A percentile compares a stretch with the other conserved stretches of the same genome.
Conservation (phyloP, 2,888 invertebrate species). For the Caenorhabditis imperialis region DNA sequence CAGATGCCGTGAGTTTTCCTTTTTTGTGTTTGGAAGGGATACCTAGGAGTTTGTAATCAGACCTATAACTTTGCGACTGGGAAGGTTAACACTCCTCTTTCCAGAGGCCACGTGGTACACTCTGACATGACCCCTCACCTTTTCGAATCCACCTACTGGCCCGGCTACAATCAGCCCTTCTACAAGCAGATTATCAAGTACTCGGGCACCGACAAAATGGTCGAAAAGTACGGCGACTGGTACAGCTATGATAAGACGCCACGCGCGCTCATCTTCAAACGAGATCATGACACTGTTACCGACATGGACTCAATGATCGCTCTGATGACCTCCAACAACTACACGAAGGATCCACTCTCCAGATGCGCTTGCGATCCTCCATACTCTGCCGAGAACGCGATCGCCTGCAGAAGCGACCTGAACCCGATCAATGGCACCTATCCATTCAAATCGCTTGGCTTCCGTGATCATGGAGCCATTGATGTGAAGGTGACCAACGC, state of each 20-base stretch:
- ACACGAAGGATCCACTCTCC: slow-evolving; percentile 83
- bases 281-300: slow-evolving; percentile 82
- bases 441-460: slow-evolving; percentile 83
- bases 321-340: slow-evolving; percentile 84
- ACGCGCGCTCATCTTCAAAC: slow-evolving; percentile 72
- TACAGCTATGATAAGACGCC: slow-evolving; percentile 80
- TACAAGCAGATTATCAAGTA: slow-evolving; percentile 79
- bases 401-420: slow-evolving; percentile 84
- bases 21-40: too few species aligned
- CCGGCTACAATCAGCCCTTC: slow-evolving; percentile 84
- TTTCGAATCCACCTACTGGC: slow-evolving; percentile 83
- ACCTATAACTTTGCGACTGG: too few species aligned
- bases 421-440: slow-evolving; percentile 84
- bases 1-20: slow-evolving; percentile 82
- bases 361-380: slow-evolving; percentile 84
- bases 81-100: too few species aligned
- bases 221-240: slow-evolving; percentile 81
- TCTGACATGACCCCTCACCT: slow-evolving; percentile 70
- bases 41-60: neutral
- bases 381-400: slow-evolving; percentile 85
- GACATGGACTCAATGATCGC: slow-evolving; percentile 83
- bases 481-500: slow-evolving; percentile 82
- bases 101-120: slow-evolving; percentile 69
- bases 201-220: slow-evolving; percentile 82
- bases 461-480: slow-evolving; percentile 84